Evolutionary conservation across 1,140 invertebrate species (phyloP).

Genomic region (Latrodectus geometricus): DNA sequence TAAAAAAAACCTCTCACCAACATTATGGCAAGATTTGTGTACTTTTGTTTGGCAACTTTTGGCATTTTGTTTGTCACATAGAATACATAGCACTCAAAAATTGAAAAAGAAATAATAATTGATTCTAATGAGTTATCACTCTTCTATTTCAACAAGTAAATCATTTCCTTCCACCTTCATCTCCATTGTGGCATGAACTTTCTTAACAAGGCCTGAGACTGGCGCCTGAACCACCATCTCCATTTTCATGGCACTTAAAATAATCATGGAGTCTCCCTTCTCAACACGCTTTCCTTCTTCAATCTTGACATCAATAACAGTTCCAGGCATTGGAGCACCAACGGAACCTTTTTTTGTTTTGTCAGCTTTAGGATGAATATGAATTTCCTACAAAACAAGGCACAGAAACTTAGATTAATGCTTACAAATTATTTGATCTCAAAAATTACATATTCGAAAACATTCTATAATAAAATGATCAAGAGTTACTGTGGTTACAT

Average conservation of each 20-base stretch:
- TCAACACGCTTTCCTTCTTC: slow-evolving; percentile 87
- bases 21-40: background rate
- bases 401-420: too few species aligned
- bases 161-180: slow-evolving; percentile 97
- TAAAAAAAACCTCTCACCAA: background rate
- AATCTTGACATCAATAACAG: slow-evolving; percentile 84
- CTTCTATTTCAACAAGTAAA: slow-evolving; percentile 63
- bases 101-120: background rate
- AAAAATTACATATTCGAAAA: too few species aligned
- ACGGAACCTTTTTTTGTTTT: slow-evolving; percentile 90
- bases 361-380: slow-evolving; percentile 88
- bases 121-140: slow-evolving; percentile 3
- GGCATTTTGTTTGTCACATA: background rate
- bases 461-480: too few species aligned
- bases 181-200: slow-evolving; percentile 81
- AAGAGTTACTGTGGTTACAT: too few species aligned
- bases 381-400: slow-evolving; percentile 12
- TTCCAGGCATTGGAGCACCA: slow-evolving; percentile 98
- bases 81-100: background rate
- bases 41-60: background rate
- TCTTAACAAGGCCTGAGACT: slow-evolving; percentile 83
- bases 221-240: slow-evolving; percentile 99
- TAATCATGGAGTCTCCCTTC: slow-evolving; percentile 92
- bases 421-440: too few species aligned
- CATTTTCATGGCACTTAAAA: slow-evolving; percentile 99